Conservation (phyloP, 2,888 invertebrate species). For the Hedychridium roseum region DNA sequence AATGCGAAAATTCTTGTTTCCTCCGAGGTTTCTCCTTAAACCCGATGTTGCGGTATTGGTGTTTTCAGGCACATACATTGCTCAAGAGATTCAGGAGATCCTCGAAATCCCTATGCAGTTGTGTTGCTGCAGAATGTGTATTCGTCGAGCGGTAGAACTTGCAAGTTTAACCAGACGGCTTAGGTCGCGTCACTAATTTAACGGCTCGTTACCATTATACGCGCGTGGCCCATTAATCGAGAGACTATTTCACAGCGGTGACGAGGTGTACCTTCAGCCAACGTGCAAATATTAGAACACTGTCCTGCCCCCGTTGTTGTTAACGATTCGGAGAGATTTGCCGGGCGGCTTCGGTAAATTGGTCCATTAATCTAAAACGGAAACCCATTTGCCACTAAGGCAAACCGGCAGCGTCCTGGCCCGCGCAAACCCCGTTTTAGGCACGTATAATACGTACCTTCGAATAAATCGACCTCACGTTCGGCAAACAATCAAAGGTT, state of each 20-base stretch:
- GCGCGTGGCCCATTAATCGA: conserved; percentile 30
- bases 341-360: conserved; percentile 26
- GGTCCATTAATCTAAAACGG: conserved; percentile 39
- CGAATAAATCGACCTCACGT: conserved; percentile 19
- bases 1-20: too few relatives aligned
- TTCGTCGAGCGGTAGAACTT: not conserved
- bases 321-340: conserved; percentile 33
- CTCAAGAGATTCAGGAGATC: too few relatives aligned
- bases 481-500: too few relatives aligned
- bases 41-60: too few relatives aligned
- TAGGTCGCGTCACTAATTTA: conserved; percentile 20
- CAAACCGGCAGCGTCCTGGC: conserved; percentile 13
- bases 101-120: too few relatives aligned
- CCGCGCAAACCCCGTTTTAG: conserved; percentile 1
- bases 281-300: conserved; percentile 30
- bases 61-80: too few relatives aligned
- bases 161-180: not conserved
- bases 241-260: not conserved
- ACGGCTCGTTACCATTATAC: conserved; percentile 27
- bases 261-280: not conserved
- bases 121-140: too few relatives aligned
- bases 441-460: conserved; percentile 7
- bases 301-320: conserved; percentile 15
- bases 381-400: conserved; percentile 26
- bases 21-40: too few relatives aligned